A percentile compares a stretch with the other conserved stretches of the same genome.
Evolutionary conservation across 2,113 vertebrate genomes (phyloP).

Genomic region (Plecturocebus donacophilus): DNA sequence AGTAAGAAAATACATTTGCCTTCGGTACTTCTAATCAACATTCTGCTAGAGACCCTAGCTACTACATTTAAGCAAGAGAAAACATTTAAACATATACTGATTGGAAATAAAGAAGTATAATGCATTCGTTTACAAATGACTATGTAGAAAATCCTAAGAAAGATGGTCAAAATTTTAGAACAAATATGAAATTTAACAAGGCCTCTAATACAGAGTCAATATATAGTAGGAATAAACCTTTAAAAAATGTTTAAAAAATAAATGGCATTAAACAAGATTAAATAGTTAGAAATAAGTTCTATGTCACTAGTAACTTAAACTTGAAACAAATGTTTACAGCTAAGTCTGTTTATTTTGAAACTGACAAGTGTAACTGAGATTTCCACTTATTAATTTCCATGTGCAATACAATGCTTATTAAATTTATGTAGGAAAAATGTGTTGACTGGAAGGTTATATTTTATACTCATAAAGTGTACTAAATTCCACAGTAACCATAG

Average conservation of each 20-base stretch:
- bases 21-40: neutral
- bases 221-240: neutral
- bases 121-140: no score
- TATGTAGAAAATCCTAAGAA: no score
- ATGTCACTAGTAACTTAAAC: neutral
- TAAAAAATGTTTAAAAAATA: neutral
- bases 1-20: neutral
- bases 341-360: neutral
- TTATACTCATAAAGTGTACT: neutral
- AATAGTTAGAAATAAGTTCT: neutral
- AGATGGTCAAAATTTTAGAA: neutral
- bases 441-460: neutral
- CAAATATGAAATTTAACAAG: neutral
- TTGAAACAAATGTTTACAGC: neutral
- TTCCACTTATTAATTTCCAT: neutral
- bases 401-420: neutral
- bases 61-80: neutral
- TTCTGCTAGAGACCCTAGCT: neutral
- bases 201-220: neutral
- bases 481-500: neutral
- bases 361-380: neutral
- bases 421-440: neutral
- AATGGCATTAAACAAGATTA: neutral
- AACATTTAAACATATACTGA: neutral
- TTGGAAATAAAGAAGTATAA: neutral